phyloP scores from a whole-genome alignment of 2,888 invertebrate genomes.

The Agriopis leucophaearia region DNA sequence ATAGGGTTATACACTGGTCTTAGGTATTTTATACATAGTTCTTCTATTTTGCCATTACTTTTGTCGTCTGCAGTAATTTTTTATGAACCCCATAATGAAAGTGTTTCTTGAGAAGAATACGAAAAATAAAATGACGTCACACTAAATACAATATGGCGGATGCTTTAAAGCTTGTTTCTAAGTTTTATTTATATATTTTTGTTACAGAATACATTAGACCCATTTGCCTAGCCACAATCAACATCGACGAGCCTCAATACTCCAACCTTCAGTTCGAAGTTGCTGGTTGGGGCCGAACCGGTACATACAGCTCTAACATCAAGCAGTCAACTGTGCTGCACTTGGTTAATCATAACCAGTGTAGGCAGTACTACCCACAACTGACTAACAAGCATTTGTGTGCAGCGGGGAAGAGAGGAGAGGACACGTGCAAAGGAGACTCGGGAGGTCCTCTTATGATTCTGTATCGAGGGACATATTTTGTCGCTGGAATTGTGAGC shows the following conservation, averaged over 20 bases:
- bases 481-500: conserved; percentile 76
- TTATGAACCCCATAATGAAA: too few species aligned
- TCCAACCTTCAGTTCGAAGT: conserved; percentile 70
- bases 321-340: conserved; percentile 77
- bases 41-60: too few species aligned
- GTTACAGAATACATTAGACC: conserved; percentile 76
- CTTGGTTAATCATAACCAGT: conserved; percentile 70
- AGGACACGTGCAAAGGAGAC: conserved; percentile 81
- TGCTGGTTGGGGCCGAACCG: conserved; percentile 79
- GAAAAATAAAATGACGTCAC: too few species aligned
- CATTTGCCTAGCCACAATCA: conserved; percentile 74
- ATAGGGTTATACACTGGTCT: too few species aligned
- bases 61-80: too few species aligned
- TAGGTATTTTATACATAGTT: too few species aligned
- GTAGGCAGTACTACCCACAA: conserved; percentile 64
- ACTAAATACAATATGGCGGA: too few species aligned
- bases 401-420: conserved; percentile 73
- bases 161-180: too few species aligned
- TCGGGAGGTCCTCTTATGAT: conserved; percentile 81
- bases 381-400: conserved; percentile 71
- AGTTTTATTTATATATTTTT: background rate
- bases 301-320: conserved; percentile 64
- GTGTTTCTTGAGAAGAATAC: too few species aligned
- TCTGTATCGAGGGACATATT: conserved; percentile 70
- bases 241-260: conserved; percentile 69